phyloP scores from a whole-genome alignment of 2,888 invertebrate species.

The Timema podura region DNA sequence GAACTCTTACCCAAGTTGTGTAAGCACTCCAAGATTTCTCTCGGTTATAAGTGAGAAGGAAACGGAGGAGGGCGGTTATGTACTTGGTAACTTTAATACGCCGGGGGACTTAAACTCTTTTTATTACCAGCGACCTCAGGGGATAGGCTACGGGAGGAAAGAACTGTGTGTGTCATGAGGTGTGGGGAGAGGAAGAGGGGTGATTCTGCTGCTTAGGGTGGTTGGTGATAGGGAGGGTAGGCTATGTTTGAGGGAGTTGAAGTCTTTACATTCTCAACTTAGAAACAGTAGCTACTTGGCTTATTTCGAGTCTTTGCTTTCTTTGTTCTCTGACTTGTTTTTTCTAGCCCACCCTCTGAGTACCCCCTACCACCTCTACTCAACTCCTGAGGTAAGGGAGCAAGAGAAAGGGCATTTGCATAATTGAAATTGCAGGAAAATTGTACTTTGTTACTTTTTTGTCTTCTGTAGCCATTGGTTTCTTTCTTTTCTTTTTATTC shows the following conservation, averaged over 20 bases:
- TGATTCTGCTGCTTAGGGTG: too few relatives aligned
- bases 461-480: background rate
- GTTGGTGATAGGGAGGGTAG: too few relatives aligned
- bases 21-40: conserved; percentile 11
- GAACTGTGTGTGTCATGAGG: background rate
- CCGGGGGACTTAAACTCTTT: conserved; percentile 17
- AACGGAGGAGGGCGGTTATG: background rate
- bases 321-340: conserved; percentile 20
- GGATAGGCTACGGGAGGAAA: background rate
- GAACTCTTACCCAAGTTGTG: background rate
- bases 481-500: background rate
- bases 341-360: background rate
- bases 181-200: too few relatives aligned
- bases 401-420: conserved; percentile 29
- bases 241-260: background rate
- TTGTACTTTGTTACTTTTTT: conserved; percentile 24
- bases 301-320: conserved; percentile 20
- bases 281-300: conserved; percentile 20
- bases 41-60: background rate
- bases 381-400: conserved; percentile 21
- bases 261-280: conserved; percentile 13
- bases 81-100: conserved; percentile 16
- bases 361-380: too few relatives aligned
- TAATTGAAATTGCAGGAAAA: conserved; percentile 32
- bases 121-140: conserved; percentile 12